Evolutionary conservation across 2,888 invertebrate genomes (phyloP), one percentile per base, ranked within the genome.

Genomic region (Listrodromus nycthemerus): DNA sequence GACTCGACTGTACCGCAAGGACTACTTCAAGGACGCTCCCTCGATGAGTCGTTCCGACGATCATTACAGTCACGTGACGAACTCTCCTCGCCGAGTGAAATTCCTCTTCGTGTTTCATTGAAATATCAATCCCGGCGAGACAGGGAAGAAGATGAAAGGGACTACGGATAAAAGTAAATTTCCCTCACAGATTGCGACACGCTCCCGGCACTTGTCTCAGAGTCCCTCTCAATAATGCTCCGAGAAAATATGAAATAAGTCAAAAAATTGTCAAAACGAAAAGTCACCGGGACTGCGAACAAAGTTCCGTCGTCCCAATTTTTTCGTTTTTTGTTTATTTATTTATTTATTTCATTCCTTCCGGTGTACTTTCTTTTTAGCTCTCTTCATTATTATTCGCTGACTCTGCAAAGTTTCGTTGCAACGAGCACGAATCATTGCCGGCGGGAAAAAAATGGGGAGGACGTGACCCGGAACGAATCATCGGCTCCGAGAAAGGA

Each of bases 361-460:
- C 61, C 61, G 61, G 16, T 61, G 6, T 27, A 16, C 16, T 55
- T 37, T 52, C 21, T 52, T 52, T 52, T 19, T 10, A 10, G 19
- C 7, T 21, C 2, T 52, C 10, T 10, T n/a, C n/a, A 10, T 52
- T 7, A 52, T 21, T 24, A 79, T 65, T 71, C 41, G 79, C 70
- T 70, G 83, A 79, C 65, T 58, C 75, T 70, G 58, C 74, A 78
- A 27, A 73, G 75, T 75, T 79, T 58, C 41, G 70, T 66, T 55
- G 33, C 70, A 63, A 63, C 65, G 69, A 48, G 55, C 78, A 82
- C 75, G 79, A 82, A 82, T 82, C 82, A 82, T 79, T 69, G 24
- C 13, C 10, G 24, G 55, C 0, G 21, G 19, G 33, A 58, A 67
- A 67, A 71, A 61, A 74, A 48, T 55, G 63, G 69, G 65, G 52